These are phyloP conservation scores for Picus viridis DNA, from an alignment of 2,797 vertebrate genomes.

Conservation along the genomic window DNA sequence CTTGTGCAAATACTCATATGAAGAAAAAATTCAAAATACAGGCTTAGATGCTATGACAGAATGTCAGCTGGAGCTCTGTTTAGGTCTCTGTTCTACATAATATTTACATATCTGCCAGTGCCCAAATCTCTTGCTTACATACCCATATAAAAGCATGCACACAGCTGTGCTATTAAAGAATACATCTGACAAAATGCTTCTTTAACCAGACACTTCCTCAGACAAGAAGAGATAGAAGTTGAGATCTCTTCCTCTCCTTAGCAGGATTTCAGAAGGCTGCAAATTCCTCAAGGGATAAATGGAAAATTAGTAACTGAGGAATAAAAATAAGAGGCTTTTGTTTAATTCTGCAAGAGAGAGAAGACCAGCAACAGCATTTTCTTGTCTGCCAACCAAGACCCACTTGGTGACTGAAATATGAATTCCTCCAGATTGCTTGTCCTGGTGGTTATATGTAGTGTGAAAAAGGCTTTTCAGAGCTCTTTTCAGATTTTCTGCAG, in stretches of 20 bases:
- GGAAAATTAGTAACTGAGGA: background rate
- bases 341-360: background rate
- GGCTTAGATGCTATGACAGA: background rate
- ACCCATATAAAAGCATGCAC: background rate
- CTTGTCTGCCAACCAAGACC: background rate
- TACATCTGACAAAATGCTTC: background rate
- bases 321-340: background rate
- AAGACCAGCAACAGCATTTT: background rate
- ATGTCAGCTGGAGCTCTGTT: background rate
- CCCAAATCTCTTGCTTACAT: background rate
- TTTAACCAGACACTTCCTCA: background rate
- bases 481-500: background rate
- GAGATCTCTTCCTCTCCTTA: background rate
- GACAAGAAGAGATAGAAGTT: background rate
- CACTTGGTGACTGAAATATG: too few relatives aligned
- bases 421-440: background rate
- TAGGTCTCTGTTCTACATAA: background rate
- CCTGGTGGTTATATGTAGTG: too few relatives aligned
- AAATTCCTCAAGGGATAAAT: background rate
- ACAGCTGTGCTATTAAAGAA: background rate
- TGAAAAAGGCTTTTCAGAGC: background rate
- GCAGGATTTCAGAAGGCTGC: background rate
- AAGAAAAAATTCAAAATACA: background rate
- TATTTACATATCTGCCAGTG: background rate
- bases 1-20: background rate